Conservation (phyloP, 2,797 vertebrate species). For the Botia almorhae region DNA sequence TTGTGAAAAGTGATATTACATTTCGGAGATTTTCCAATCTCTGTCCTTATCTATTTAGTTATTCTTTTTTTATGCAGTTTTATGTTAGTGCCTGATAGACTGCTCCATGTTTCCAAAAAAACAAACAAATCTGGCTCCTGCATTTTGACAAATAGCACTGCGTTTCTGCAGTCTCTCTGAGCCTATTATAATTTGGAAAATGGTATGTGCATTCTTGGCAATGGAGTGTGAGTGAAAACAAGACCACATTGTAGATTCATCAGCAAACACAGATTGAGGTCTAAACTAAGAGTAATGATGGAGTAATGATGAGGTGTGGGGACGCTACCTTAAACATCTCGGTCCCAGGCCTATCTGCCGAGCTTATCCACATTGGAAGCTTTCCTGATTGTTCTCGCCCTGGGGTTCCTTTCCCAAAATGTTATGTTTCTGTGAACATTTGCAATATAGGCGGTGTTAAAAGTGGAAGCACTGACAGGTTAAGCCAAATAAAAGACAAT, state of each 20-base stretch:
- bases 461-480: constrained; percentile 12
- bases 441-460: constrained; percentile 17
- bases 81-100: constrained; percentile 20
- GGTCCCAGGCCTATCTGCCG: constrained; percentile 18
- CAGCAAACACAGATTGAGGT: constrained; percentile 44
- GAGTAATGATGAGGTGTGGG: neutral
- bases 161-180: constrained; percentile 20
- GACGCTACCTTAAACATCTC: constrained; percentile 31
- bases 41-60: neutral
- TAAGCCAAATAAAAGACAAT: neutral
- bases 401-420: constrained; percentile 44
- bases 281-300: constrained; percentile 40
- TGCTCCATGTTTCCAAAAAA: constrained; percentile 15
- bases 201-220: constrained; percentile 57
- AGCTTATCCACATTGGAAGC: constrained; percentile 48
- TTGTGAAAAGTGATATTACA: too few relatives aligned
- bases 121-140: constrained; percentile 29
- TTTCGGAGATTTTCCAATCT: neutral
- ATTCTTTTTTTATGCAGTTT: too few relatives aligned
- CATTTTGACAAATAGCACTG: constrained; percentile 47
- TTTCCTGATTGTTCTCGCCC: constrained; percentile 40
- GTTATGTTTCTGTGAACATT: constrained; percentile 34
- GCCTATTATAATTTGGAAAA: constrained; percentile 57
- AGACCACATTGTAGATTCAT: constrained; percentile 55
- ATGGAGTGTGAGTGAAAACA: constrained; percentile 50